Evolutionary conservation across 2,888 invertebrate species (phyloP).

Genomic region (Ormyrus thymus): DNA sequence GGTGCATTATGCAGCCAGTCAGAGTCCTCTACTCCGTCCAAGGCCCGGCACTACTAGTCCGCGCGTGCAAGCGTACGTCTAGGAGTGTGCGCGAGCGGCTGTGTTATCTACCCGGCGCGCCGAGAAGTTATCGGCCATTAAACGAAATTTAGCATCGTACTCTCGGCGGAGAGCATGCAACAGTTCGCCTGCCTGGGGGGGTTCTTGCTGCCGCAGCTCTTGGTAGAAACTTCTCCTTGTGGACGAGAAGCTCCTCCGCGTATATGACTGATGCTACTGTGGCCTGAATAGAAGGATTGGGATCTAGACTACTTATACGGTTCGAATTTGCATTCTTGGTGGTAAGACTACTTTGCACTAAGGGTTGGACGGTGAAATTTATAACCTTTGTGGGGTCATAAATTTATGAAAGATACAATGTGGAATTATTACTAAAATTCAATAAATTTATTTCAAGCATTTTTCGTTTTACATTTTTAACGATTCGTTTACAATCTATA

Average conservation of each 20-base stretch:
- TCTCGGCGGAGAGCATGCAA: slow-evolving; percentile 17
- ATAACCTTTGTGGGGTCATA: no score
- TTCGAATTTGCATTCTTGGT: no score
- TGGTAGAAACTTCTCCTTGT: not conserved
- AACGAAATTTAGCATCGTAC: slow-evolving; percentile 57
- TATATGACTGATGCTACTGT: no score
- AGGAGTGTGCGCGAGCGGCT: slow-evolving; percentile 11
- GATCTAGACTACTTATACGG: no score
- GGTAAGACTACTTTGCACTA: no score
- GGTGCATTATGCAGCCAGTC: not conserved
- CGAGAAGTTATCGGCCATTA: slow-evolving; percentile 59
- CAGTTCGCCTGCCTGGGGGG: slow-evolving; percentile 8
- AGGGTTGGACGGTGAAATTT: no score
- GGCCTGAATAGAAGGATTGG: no score
- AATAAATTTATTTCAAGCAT: slow-evolving; percentile 30
- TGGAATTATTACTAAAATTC: slow-evolving; percentile 18
- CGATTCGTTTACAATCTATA: slow-evolving; percentile 28
- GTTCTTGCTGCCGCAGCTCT: slow-evolving; percentile 2
- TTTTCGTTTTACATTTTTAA: slow-evolving; percentile 18
- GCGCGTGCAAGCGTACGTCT: slow-evolving; percentile 1
- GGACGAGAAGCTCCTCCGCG: no score
- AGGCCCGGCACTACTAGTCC: not conserved
- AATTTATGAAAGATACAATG: no score
- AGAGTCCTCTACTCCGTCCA: slow-evolving; percentile 4
- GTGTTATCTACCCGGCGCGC: slow-evolving; percentile 37